Conservation (phyloP, 2,113 vertebrate genomes). For the Phylloscopus whistleri region DNA sequence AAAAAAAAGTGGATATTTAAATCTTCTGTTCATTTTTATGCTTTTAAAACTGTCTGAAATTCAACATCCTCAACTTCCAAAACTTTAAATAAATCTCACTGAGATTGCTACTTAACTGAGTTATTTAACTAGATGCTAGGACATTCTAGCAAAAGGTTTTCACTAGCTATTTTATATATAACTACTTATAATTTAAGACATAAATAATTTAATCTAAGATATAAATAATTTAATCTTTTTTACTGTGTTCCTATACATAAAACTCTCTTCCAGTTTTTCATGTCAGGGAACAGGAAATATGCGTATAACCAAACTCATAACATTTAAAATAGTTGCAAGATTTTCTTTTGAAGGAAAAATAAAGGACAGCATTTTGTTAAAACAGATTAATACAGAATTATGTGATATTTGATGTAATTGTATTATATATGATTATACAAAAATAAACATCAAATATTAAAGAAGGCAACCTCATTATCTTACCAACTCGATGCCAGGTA, state of each 20-base stretch:
- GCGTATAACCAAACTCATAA: neutral
- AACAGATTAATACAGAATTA: neutral
- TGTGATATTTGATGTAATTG: neutral
- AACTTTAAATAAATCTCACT: neutral
- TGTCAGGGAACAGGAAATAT: neutral
- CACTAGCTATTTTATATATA: neutral
- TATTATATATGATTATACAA: neutral
- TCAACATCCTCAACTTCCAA: neutral
- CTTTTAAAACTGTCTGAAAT: neutral
- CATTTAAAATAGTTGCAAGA: neutral
- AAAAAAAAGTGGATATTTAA: neutral
- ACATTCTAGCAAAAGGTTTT: neutral
- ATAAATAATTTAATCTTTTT: neutral
- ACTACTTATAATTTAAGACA: neutral
- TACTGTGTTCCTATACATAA: neutral
- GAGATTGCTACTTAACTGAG: neutral
- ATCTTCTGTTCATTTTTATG: neutral
- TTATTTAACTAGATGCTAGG: neutral
- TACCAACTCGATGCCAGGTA: slow-evolving; percentile 73
- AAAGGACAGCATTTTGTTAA: neutral
- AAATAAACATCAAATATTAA: neutral
- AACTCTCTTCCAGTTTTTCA: neutral
- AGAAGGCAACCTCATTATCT: slow-evolving; percentile 7
- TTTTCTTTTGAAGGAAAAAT: neutral
- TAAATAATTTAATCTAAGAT: neutral